These are phyloP conservation scores for Gasterosteus aculeatus DNA, from an alignment of 2,113 vertebrate species.

Conservation along the genomic window DNA sequence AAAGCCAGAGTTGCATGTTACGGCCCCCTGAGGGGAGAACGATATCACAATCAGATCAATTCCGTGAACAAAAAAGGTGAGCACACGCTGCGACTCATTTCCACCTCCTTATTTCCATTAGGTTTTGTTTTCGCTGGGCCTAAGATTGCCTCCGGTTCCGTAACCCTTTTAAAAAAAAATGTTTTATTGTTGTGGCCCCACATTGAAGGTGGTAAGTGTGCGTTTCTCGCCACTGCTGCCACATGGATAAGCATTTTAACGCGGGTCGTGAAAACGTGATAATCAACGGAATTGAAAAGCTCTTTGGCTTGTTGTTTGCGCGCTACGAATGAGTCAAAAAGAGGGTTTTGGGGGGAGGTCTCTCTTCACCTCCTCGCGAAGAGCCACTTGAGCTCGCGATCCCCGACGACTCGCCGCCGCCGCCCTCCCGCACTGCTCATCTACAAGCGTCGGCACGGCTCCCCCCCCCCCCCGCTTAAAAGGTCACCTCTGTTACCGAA, in stretches of 20 bases:
- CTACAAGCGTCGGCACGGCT: background rate
- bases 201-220: background rate
- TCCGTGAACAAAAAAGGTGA: constrained; percentile 26
- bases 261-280: background rate
- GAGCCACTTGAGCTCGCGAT: constrained; percentile 26
- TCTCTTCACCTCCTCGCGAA: background rate
- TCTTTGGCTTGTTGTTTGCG: background rate
- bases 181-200: background rate
- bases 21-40: constrained; percentile 22
- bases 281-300: background rate
- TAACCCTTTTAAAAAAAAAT: no score
- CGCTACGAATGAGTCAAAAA: background rate
- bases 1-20: constrained; percentile 21
- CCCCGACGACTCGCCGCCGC: background rate
- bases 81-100: background rate
- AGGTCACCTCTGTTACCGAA: constrained; percentile 64
- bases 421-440: background rate
- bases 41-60: constrained; percentile 1
- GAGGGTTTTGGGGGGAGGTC: no score
- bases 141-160: no score
- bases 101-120: background rate
- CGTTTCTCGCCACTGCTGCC: background rate
- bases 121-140: background rate
- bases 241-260: background rate
- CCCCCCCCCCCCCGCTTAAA: background rate